A percentile compares a stretch with the other conserved stretches of the same genome.
Evolutionary conservation across 1,140 invertebrate species (phyloP).

Genomic region (Asobara japonica): DNA sequence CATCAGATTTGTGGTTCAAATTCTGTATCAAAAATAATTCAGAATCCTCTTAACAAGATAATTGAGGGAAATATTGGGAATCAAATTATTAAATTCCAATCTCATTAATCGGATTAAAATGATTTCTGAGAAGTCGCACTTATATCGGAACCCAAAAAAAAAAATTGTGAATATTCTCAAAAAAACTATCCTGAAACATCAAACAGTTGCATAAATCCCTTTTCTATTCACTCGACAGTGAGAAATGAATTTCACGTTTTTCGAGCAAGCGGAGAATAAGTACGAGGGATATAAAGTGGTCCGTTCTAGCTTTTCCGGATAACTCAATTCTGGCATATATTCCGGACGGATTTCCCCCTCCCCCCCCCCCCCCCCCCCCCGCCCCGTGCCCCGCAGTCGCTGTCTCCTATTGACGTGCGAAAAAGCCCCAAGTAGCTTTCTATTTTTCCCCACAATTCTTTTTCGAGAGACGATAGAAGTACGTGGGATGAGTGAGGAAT

Average conservation of each 20-base stretch:
- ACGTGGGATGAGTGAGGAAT: constrained; percentile 3
- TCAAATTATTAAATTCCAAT: too few relatives aligned
- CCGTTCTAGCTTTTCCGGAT: neutral
- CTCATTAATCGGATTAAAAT: too few relatives aligned
- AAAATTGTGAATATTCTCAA: too few relatives aligned
- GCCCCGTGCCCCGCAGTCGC: neutral
- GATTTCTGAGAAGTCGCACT: too few relatives aligned
- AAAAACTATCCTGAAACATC: too few relatives aligned
- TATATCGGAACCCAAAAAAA: too few relatives aligned
- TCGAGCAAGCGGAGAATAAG: neutral
- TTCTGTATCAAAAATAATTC: too few relatives aligned
- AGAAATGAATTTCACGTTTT: constrained; percentile 5
- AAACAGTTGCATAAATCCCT: neutral
- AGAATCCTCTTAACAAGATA: too few relatives aligned
- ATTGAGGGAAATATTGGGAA: too few relatives aligned
- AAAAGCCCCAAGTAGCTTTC: constrained; percentile 10
- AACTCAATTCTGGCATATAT: constrained; percentile 9
- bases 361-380: too few relatives aligned
- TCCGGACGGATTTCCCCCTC: neutral
- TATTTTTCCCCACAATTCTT: constrained; percentile 6
- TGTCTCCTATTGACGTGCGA: constrained; percentile 8
- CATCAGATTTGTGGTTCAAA: too few relatives aligned
- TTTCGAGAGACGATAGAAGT: neutral
- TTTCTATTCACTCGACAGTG: neutral
- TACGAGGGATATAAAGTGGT: neutral